A percentile compares a stretch with the other conserved stretches of the same genome.
Evolutionary conservation across 2,797 vertebrate species (phyloP).

Genomic region (Sphenodon punctatus): DNA sequence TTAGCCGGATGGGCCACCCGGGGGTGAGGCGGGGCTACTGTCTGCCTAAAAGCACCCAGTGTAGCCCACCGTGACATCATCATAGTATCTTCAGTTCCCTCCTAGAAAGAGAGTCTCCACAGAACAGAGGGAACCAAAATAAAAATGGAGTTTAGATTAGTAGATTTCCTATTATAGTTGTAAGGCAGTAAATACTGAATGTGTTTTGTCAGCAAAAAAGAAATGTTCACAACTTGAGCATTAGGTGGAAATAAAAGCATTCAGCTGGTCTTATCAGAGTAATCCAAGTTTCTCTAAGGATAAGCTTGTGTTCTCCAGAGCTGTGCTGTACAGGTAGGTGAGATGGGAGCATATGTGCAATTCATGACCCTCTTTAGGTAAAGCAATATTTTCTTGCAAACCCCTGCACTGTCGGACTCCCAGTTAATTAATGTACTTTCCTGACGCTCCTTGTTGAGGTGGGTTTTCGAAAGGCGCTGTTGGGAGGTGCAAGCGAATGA

Average conservation of each 20-base stretch:
- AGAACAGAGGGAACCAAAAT: not conserved
- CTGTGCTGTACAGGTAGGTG: not conserved
- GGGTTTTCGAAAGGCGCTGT: not conserved
- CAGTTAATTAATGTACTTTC: not conserved
- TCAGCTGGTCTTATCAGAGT: not conserved
- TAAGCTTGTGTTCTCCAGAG: not conserved
- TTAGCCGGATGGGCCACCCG: too few species aligned
- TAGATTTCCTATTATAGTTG: too few species aligned
- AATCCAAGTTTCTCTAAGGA: not conserved
- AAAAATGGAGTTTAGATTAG: too few species aligned
- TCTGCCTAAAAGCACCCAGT: too few species aligned
- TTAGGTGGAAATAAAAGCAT: conserved; percentile 9
- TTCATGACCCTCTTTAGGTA: not conserved
- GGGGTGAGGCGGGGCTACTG: too few species aligned
- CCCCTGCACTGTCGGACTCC: not conserved
- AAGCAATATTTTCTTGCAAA: not conserved
- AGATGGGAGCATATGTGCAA: not conserved
- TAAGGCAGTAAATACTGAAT: too few species aligned
- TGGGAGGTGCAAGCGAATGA: conserved; percentile 7
- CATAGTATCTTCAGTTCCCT: too few species aligned
- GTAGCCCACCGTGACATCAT: too few species aligned
- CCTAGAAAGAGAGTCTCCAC: not conserved
- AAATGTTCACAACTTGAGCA: not conserved
- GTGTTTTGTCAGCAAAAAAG: not conserved
- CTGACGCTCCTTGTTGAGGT: not conserved